Conservation (phyloP, 1,140 invertebrate species). For the Aphidius gifuensis region DNA sequence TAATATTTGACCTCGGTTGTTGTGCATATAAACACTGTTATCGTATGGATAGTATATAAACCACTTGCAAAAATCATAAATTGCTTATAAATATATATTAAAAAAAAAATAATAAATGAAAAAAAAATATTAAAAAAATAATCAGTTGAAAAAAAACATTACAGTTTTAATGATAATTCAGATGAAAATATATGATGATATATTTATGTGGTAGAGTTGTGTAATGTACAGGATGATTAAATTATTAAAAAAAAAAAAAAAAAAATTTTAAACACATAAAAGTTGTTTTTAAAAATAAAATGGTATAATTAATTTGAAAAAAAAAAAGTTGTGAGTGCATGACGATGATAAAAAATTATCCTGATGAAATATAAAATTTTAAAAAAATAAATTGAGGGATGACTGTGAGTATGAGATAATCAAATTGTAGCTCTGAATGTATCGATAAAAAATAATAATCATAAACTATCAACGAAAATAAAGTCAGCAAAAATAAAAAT, state of each 20-base stretch:
- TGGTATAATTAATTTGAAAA: not conserved
- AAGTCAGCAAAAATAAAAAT: too few species aligned
- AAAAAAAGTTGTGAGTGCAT: not conserved
- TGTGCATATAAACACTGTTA: too few species aligned
- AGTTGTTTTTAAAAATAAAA: not conserved
- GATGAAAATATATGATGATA: conserved; percentile 8
- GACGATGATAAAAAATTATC: not conserved
- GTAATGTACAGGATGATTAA: conserved; percentile 17
- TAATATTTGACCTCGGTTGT: too few species aligned
- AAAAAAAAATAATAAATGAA: conserved; percentile 1
- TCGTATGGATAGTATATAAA: too few species aligned
- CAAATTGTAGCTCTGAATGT: too few species aligned
- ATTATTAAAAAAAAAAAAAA: conserved; percentile 18
- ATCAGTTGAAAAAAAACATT: not conserved
- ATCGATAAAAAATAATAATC: too few species aligned
- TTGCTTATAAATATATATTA: conserved; percentile 3
- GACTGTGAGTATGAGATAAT: too few species aligned
- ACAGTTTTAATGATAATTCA: conserved; percentile 12
- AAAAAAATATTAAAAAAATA: not conserved
- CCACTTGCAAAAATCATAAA: conserved; percentile 3
- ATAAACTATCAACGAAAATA: too few species aligned
- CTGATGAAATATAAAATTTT: too few species aligned
- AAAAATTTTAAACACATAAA: not conserved
- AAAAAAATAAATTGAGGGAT: too few species aligned
- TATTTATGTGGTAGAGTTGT: conserved; percentile 16